phyloP scores from a whole-genome alignment of 2,888 invertebrate genomes.

The Amblyteles armatorius region DNA sequence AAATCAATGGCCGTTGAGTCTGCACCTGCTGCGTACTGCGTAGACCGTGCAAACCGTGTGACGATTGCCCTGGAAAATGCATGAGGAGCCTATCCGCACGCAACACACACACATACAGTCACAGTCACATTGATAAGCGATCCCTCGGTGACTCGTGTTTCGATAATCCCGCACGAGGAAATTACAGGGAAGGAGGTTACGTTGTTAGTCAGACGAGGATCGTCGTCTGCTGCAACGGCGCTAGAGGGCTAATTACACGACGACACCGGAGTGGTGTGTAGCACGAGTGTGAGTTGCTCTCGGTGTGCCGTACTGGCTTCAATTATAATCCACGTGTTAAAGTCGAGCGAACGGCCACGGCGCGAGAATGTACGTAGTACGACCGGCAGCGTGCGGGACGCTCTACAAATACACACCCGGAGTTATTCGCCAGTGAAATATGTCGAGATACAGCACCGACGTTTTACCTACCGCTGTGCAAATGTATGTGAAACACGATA shows the following conservation, averaged over 20 bases:
- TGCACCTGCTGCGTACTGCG: not conserved
- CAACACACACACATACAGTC: not conserved
- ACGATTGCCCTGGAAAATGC: not conserved
- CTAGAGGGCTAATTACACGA: not conserved
- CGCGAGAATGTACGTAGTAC: constrained; percentile 27
- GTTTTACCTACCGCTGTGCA: not conserved
- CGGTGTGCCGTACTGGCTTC: constrained; percentile 27
- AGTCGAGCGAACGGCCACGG: constrained; percentile 37
- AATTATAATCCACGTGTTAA: constrained; percentile 65
- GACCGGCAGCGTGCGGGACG: not conserved
- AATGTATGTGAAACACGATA: constrained; percentile 33
- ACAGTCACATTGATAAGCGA: not conserved
- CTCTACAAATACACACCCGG: not conserved
- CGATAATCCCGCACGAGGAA: constrained; percentile 6
- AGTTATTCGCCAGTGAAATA: constrained; percentile 15
- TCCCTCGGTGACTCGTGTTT: not conserved
- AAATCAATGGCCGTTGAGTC: too few species aligned
- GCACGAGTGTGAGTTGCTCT: constrained; percentile 27
- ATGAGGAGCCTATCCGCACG: not conserved
- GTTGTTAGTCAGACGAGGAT: constrained; percentile 1
- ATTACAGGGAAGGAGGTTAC: constrained; percentile 11
- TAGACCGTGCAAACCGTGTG: not conserved
- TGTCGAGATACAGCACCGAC: constrained; percentile 1
- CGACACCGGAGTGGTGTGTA: not conserved
- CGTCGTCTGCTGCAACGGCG: not conserved